These are phyloP conservation scores for Stichodactyla mertensii DNA, from an alignment of 64 coral and sea anemone genomes.

Conservation along the genomic window DNA sequence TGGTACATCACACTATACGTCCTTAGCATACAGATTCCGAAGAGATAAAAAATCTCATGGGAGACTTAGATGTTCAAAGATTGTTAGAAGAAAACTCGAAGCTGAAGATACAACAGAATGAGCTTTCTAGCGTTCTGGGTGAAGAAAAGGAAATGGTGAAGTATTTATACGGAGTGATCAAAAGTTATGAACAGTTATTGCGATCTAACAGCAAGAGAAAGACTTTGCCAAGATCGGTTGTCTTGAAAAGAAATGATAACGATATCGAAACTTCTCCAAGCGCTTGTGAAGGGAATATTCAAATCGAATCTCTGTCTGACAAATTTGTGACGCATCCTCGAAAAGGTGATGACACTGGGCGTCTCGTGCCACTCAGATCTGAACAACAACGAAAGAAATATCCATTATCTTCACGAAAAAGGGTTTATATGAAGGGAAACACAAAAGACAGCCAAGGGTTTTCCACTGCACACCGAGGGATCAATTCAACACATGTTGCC, in stretches of 20 bases:
- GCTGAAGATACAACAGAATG: conserved; percentile 51
- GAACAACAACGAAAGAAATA: neutral
- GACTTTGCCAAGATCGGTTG: neutral
- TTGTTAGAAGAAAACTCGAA: conserved; percentile 59
- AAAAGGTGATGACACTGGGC: neutral
- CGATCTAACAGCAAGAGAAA: neutral
- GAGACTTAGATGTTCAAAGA: conserved; percentile 1
- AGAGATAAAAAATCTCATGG: conserved; percentile 15
- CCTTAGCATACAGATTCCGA: neutral
- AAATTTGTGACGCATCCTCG: neutral
- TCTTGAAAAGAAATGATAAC: neutral
- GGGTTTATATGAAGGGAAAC: neutral
- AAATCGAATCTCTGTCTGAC: neutral
- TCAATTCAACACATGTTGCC: neutral
- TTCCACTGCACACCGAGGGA: neutral
- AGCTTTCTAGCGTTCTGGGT: conserved; percentile 45
- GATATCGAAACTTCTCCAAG: neutral
- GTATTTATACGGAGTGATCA: conserved; percentile 84
- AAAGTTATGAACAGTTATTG: conserved; percentile 74
- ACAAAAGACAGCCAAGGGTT: neutral
- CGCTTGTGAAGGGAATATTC: neutral
- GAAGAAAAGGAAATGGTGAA: conserved; percentile 86
- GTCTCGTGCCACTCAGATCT: neutral
- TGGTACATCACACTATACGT: neutral
- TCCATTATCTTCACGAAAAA: neutral